A percentile compares a stretch with the other conserved stretches of the same genome.
These are phyloP conservation scores for Bathynomus jamesi DNA, from an alignment of 1,140 invertebrate species.

Conservation along the genomic window DNA sequence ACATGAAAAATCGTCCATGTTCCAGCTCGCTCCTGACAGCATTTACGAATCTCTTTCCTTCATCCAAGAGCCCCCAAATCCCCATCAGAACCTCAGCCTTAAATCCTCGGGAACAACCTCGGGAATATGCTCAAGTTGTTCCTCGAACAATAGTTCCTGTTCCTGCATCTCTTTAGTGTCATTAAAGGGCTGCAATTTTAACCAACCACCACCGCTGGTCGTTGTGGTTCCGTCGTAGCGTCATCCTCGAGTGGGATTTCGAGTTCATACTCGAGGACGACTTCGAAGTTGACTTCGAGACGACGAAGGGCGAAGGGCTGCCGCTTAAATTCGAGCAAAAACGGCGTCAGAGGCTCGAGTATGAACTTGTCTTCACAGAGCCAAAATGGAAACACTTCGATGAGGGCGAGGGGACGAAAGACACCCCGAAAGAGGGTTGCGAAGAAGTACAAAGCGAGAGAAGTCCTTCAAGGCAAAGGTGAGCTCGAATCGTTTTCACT, in stretches of 20 bases:
- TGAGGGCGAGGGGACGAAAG: neutral
- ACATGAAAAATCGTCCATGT: neutral
- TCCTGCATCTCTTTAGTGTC: neutral
- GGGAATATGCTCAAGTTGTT: neutral
- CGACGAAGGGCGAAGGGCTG: neutral
- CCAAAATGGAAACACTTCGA: neutral
- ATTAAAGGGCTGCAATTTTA: too few species aligned
- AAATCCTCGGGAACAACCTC: neutral
- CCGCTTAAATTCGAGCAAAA: neutral
- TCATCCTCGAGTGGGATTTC: neutral
- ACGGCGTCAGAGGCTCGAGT: neutral
- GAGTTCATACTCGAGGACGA: neutral
- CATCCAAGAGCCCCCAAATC: neutral
- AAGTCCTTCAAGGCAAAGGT: conserved; percentile 19
- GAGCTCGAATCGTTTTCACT: neutral
- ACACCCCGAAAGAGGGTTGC: conserved; percentile 7
- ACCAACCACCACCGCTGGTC: too few species aligned
- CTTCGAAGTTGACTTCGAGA: neutral
- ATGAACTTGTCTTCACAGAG: neutral
- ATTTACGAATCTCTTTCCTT: conserved; percentile 10
- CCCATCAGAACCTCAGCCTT: too few species aligned
- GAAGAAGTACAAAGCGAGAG: conserved; percentile 18
- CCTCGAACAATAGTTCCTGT: neutral
- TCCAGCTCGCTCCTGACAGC: conserved; percentile 13
- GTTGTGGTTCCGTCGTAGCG: too few species aligned